These are phyloP conservation scores for Sebastes itinus DNA, from an alignment of 2,797 vertebrate species.

Conservation along the genomic window DNA sequence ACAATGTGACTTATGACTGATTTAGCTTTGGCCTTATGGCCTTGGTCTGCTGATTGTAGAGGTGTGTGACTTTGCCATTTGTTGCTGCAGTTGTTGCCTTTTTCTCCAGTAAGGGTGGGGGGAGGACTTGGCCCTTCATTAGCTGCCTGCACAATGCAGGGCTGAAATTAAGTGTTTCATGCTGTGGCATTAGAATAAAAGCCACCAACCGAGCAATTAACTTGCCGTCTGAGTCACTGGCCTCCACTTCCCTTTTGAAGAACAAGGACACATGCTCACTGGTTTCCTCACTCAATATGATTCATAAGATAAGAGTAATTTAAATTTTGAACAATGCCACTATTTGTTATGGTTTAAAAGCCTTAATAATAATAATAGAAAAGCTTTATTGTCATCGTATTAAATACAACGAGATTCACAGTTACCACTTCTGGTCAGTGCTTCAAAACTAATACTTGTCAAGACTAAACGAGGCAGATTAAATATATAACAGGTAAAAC, in stretches of 20 bases:
- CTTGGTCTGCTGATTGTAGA: constrained; percentile 16
- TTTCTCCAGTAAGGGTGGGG: not conserved
- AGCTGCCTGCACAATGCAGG: not conserved
- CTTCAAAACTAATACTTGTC: too few species aligned
- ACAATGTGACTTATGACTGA: constrained; percentile 20
- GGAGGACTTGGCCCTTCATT: not conserved
- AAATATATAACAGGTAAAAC: too few species aligned
- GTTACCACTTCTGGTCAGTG: too few species aligned
- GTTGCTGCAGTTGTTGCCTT: constrained; percentile 28
- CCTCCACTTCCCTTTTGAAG: not conserved
- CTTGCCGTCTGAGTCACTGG: constrained; percentile 1
- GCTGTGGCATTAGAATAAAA: constrained; percentile 21
- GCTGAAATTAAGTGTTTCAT: not conserved
- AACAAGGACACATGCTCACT: not conserved
- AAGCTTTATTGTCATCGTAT: too few species aligned
- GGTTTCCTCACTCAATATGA: not conserved
- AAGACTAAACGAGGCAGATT: too few species aligned
- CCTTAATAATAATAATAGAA: not conserved
- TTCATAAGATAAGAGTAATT: not conserved
- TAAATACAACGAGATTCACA: too few species aligned
- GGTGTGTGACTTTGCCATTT: constrained; percentile 30
- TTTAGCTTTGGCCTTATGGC: constrained; percentile 9
- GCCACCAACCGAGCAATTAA: constrained; percentile 8
- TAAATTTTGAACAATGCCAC: not conserved
- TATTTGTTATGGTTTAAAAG: not conserved